phyloP scores from a whole-genome alignment of 2,888 invertebrate species.

The Gerris lacustris region DNA sequence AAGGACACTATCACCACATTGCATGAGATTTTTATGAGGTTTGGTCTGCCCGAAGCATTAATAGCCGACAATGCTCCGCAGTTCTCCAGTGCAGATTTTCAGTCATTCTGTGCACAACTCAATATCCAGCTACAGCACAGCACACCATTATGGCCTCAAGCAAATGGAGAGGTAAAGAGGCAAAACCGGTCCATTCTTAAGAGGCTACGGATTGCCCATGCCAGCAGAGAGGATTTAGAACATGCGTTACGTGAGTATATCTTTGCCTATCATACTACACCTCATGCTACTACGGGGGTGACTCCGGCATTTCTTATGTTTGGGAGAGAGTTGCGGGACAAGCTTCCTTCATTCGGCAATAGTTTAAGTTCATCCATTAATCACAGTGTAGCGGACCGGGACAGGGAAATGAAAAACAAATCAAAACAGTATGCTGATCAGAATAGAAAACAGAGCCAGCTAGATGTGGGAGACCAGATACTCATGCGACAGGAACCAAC shows the following conservation, averaged over 20 bases:
- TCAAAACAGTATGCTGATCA: neutral
- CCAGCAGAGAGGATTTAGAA: conserved; percentile 1
- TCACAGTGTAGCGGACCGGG: neutral
- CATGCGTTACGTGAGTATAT: neutral
- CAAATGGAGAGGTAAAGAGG: conserved; percentile 14
- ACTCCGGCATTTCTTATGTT: neutral
- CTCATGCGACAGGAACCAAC: neutral
- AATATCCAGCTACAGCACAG: neutral
- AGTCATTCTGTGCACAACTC: neutral
- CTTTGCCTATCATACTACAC: neutral
- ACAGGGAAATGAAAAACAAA: neutral
- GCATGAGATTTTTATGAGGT: conserved; percentile 6
- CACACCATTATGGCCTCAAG: conserved; percentile 8
- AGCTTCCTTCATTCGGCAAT: neutral
- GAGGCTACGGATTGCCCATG: conserved; percentile 13
- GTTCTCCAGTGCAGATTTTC: neutral
- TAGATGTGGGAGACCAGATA: neutral
- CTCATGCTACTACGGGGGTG: neutral
- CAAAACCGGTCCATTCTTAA: conserved; percentile 10
- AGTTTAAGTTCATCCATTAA: neutral
- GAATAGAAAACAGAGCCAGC: neutral
- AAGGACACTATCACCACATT: neutral
- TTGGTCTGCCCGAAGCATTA: conserved; percentile 11
- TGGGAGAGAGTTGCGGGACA: neutral
- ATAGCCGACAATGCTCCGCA: conserved; percentile 13